Evolutionary conservation across 2,797 vertebrate genomes (phyloP).

Genomic region (Peromyscus aztecus): DNA sequence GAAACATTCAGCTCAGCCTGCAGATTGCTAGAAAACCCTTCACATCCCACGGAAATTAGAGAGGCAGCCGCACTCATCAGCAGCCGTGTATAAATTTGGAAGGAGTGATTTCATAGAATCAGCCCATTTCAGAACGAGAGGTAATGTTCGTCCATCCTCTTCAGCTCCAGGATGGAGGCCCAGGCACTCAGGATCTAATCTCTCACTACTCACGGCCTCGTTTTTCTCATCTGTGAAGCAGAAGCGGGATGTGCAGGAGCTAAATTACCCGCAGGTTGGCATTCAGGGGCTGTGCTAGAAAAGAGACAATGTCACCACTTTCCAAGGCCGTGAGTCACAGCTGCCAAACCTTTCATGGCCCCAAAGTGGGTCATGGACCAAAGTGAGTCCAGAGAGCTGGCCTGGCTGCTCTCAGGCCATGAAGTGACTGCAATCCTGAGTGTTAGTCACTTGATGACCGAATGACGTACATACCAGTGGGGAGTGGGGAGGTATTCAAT

Average conservation of each 20-base stretch:
- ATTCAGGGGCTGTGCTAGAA: not conserved
- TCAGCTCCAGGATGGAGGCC: not conserved
- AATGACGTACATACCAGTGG: conserved; percentile 44
- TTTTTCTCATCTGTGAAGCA: conserved; percentile 3
- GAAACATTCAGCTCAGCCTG: conserved; percentile 74
- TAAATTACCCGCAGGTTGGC: not conserved
- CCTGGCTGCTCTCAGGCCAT: not conserved
- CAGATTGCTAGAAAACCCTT: conserved; percentile 70
- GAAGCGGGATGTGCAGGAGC: not conserved
- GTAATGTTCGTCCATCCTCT: conserved; percentile 10
- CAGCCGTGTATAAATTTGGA: conserved; percentile 54
- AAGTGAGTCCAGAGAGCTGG: not conserved
- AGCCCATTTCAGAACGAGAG: conserved; percentile 39
- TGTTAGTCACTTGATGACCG: not conserved
- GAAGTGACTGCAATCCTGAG: not conserved
- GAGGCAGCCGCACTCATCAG: conserved; percentile 64
- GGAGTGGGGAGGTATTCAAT: not conserved
- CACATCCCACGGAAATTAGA: conserved; percentile 46
- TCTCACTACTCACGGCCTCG: not conserved
- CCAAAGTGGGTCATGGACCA: not conserved
- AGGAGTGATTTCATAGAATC: conserved; percentile 71
- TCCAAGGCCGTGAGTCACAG: accelerated
- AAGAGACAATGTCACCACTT: accelerated
- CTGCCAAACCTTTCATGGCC: not conserved
- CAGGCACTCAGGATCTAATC: conserved; percentile 18